Evolutionary conservation across 2,797 vertebrate species (phyloP), one percentile per base, ranked within the genome.

Genomic region (Tadarida brasiliensis): DNA sequence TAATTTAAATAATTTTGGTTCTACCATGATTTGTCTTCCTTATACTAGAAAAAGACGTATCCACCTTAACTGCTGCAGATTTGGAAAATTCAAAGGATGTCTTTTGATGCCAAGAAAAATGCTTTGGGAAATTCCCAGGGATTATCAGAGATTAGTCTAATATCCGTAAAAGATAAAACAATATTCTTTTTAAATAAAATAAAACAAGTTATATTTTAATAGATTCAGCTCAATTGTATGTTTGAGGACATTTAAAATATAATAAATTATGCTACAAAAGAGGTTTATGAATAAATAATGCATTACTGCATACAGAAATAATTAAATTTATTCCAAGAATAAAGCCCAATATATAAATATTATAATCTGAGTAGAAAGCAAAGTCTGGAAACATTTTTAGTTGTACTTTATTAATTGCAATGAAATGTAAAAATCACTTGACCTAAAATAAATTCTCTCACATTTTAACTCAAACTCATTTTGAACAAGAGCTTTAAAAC

Each of bases 1-100:
- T 89, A 95, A 96, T 97, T 90, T 89, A 87, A 98, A 97, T 73
- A 87, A 92, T 97, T 97, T 94, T 93, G 39, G 5, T 92, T 51
- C 24, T 87, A 68, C 11, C 73, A 78, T 70, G 95, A 71, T 71
- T 97, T 63, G 92, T 90, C 95, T 95, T 95, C 65, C 57, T 93
- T 95, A 44, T 47, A 71, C 22, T 63, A 87, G 67, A 84, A 78
- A 49, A 95, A 78, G 56, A 73, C 22, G 56, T 81, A 86, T 39
- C 19, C 19, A 89, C 30, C 70, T 95, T 90, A 77, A 78, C 65
- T 95, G 26, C 44, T 86, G 65, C 20, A 71, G 54, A 86, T 70
- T 90, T 94, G 28, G n/a, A 87, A 80, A 39, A 17, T 39, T 17
- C 71, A 22, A 70, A 76, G 17, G 19, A 17, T 56, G 3, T 35